Conservation (phyloP, 2,888 invertebrate genomes). For the Venusia cambrica region DNA sequence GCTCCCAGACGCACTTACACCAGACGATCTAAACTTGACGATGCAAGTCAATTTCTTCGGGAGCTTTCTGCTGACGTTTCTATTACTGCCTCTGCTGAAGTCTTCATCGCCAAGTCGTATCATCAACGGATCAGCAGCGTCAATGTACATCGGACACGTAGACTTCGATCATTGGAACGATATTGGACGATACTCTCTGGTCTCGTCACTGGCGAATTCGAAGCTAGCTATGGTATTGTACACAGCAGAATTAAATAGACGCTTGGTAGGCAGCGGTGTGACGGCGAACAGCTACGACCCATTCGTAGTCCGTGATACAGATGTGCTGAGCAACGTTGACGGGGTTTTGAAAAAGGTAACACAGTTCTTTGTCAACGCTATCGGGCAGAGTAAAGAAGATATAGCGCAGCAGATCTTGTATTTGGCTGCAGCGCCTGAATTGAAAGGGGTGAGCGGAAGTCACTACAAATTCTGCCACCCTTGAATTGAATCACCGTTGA, state of each 20-base stretch:
- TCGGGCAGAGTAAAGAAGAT: conserved; percentile 59
- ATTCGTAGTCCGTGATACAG: conserved; percentile 57
- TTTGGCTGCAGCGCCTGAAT: conserved; percentile 51
- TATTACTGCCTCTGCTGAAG: conserved; percentile 80
- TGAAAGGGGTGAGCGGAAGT: conserved; percentile 49
- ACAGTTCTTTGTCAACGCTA: conserved; percentile 43
- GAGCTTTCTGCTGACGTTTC: conserved; percentile 85
- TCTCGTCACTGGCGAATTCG: conserved; percentile 53
- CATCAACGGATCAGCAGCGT: conserved; percentile 82
- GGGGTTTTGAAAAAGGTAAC: conserved; percentile 38
- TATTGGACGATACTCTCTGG: conserved; percentile 45
- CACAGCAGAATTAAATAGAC: conserved; percentile 79
- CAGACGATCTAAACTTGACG: conserved; percentile 83
- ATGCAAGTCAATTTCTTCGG: conserved; percentile 88
- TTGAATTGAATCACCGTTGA: too few relatives aligned
- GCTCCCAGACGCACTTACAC: conserved; percentile 68
- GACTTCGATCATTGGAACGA: conserved; percentile 66
- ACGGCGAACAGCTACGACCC: conserved; percentile 84
- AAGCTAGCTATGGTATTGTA: conserved; percentile 84
- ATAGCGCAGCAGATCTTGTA: conserved; percentile 57
- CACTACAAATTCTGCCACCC: conserved; percentile 58
- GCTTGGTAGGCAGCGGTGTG: conserved; percentile 78
- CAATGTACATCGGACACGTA: conserved; percentile 74
- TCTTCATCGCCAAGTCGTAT: conserved; percentile 81
- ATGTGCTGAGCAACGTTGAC: conserved; percentile 47